Percentiles rank a stretch among this genome's conserved stretches.
Conservation (phyloP, 2,797 vertebrate species). For the Aplochiton taeniatus region DNA sequence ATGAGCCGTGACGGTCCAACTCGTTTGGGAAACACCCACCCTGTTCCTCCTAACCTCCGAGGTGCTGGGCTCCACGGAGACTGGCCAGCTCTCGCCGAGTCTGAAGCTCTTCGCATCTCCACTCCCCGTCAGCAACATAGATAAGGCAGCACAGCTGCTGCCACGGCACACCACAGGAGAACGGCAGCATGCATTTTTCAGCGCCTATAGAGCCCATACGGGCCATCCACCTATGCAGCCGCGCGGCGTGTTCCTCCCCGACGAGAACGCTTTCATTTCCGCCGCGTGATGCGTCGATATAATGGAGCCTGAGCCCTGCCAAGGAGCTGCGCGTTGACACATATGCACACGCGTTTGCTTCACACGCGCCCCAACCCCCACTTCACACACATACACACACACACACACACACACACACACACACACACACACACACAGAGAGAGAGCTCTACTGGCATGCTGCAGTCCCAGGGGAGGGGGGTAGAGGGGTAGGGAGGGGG, state of each 20-base stretch:
- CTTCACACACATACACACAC: constrained; percentile 44
- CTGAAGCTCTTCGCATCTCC: too few species aligned
- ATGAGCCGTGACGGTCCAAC: too few species aligned
- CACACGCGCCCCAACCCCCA: constrained; percentile 64
- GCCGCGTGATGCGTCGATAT: background rate
- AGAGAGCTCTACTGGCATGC: constrained; percentile 55
- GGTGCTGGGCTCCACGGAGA: too few species aligned
- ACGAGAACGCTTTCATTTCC: background rate
- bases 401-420: constrained; percentile 40
- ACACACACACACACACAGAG: constrained; percentile 55
- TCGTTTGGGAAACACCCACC: too few species aligned
- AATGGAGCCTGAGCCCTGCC: constrained; percentile 6
- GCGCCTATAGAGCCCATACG: background rate
- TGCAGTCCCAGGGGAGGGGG: constrained; percentile 72
- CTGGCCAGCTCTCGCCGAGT: too few species aligned
- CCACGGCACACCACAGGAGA: background rate
- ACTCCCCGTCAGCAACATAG: too few species aligned
- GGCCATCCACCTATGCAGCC: background rate
- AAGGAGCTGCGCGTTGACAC: constrained; percentile 31
- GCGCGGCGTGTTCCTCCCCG: background rate
- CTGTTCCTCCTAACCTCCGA: too few species aligned
- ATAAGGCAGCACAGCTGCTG: background rate
- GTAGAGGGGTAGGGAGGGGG: too few species aligned
- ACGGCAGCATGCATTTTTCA: background rate
- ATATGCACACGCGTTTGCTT: constrained; percentile 43